These are phyloP conservation scores for Oryctes rhinoceros DNA, from an alignment of 1,140 invertebrate species.

Conservation along the genomic window DNA sequence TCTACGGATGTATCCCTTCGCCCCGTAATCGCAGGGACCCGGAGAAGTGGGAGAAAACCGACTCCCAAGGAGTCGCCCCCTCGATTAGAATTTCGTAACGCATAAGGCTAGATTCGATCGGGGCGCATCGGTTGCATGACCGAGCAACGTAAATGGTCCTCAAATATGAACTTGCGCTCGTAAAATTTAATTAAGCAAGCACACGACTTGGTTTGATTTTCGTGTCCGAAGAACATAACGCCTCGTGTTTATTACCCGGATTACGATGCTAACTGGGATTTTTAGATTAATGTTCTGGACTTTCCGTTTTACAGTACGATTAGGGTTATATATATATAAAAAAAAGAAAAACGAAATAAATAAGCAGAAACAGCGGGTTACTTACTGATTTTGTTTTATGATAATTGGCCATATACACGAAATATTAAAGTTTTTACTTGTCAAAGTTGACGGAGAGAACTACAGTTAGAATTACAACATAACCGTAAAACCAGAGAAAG, in stretches of 20 bases:
- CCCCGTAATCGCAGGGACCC: not conserved
- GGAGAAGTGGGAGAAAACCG: not conserved
- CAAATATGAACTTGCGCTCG: not conserved
- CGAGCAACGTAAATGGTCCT: not conserved
- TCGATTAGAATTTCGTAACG: not conserved
- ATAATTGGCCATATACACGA: not conserved
- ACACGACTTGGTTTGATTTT: not conserved
- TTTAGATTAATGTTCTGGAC: not conserved
- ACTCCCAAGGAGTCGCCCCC: not conserved
- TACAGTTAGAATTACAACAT: not conserved
- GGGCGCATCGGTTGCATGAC: not conserved
- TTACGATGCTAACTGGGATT: constrained; percentile 5
- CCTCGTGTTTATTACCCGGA: constrained; percentile 8
- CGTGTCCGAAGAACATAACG: not conserved
- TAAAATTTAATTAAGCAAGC: constrained; percentile 5
- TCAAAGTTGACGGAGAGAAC: not conserved
- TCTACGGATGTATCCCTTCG: not conserved
- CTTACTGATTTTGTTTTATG: not conserved
- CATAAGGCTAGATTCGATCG: not conserved
- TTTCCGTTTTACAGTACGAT: constrained; percentile 4
- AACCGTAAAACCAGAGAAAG: too few species aligned
- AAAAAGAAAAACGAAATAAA: not conserved
- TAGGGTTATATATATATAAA: not conserved
- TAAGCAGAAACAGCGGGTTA: not conserved
- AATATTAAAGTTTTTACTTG: not conserved